Conservation (phyloP, 1,140 invertebrate species). For the Oryctes rhinoceros region DNA sequence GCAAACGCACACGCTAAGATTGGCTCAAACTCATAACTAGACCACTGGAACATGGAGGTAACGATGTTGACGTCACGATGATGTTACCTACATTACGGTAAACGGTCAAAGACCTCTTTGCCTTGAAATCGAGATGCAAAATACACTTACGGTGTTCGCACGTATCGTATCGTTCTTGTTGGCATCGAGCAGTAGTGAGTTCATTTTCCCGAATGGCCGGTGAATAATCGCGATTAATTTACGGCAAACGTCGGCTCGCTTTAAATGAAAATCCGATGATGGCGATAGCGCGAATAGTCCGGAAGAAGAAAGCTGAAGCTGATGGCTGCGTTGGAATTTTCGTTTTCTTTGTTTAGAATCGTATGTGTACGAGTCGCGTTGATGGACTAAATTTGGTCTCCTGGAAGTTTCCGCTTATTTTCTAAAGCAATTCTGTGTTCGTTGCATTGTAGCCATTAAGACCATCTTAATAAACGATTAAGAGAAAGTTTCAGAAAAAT, state of each 20-base stretch:
- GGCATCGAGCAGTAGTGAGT: neutral
- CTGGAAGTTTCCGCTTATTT: slow-evolving; percentile 8
- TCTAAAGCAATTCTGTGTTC: neutral
- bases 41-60: slow-evolving; percentile 56
- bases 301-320: slow-evolving; percentile 31
- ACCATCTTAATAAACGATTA: too few relatives aligned
- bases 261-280: slow-evolving; percentile 33
- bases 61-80: slow-evolving; percentile 53
- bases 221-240: slow-evolving; percentile 11
- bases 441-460: too few relatives aligned
- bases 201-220: neutral
- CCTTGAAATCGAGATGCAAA: slow-evolving; percentile 47
- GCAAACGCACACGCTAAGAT: slow-evolving; percentile 49
- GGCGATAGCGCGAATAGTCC: slow-evolving; percentile 26
- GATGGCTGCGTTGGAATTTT: slow-evolving; percentile 29
- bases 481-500: too few relatives aligned
- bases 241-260: neutral
- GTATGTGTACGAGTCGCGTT: neutral
- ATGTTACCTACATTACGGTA: slow-evolving; percentile 55
- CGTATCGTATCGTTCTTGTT: neutral
- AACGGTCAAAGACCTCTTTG: slow-evolving; percentile 50
- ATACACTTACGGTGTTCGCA: slow-evolving; percentile 23
- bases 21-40: slow-evolving; percentile 50
- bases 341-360: slow-evolving; percentile 26
- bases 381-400: slow-evolving; percentile 11